Conservation (phyloP, 1,140 invertebrate species). For the Drosophila insularis region DNA sequence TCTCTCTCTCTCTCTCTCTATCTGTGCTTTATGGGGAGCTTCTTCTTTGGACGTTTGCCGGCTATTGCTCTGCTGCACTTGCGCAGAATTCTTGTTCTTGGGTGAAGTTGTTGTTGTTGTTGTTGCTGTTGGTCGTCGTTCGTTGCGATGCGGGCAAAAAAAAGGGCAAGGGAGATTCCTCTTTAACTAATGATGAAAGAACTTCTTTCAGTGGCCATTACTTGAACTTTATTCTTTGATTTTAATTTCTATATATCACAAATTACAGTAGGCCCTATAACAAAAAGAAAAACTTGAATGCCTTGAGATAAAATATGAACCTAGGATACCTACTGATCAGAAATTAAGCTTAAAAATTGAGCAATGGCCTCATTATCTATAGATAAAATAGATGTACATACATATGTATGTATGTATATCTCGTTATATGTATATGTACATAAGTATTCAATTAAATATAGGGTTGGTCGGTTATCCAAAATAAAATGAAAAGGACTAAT, state of each 20-base stretch:
- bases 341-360: too few relatives aligned
- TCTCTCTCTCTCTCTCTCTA: slow-evolving; percentile 11
- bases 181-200: slow-evolving; percentile 25
- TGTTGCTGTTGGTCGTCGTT: slow-evolving; percentile 43
- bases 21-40: slow-evolving; percentile 32
- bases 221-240: background rate
- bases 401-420: too few relatives aligned
- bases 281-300: too few relatives aligned
- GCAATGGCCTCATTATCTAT: too few relatives aligned
- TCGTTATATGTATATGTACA: too few relatives aligned
- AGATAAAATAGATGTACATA: too few relatives aligned
- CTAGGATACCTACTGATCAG: too few relatives aligned
- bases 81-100: slow-evolving; percentile 46
- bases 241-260: slow-evolving; percentile 1
- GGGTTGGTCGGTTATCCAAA: too few relatives aligned
- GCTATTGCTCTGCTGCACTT: slow-evolving; percentile 55
- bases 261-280: too few relatives aligned
- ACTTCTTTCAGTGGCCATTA: slow-evolving; percentile 21
- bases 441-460: too few relatives aligned
- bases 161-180: background rate
- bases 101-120: slow-evolving; percentile 25
- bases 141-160: slow-evolving; percentile 31
- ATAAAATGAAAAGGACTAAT: too few relatives aligned
- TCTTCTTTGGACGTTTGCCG: slow-evolving; percentile 35
- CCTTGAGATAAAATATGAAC: too few relatives aligned